phyloP scores from a whole-genome alignment of 2,113 vertebrate genomes.

The Solea solea region DNA sequence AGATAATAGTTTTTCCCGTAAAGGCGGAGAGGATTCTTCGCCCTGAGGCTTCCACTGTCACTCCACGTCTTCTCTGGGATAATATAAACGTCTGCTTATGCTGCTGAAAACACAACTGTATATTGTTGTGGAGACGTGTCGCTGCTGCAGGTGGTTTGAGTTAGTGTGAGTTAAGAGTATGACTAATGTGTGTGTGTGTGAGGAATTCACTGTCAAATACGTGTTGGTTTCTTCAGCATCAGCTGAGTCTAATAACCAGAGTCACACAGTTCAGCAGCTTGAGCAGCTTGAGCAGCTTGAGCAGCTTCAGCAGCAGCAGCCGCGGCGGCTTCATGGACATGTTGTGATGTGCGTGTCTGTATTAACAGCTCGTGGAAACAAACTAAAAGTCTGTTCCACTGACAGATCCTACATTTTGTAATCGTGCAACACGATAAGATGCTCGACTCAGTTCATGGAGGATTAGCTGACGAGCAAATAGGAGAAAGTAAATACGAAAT shows the following conservation, averaged over 20 bases:
- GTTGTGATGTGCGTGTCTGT: not conserved
- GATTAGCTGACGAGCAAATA: conserved; percentile 7
- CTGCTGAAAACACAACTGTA: conserved; percentile 27
- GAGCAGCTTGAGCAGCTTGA: too few species aligned
- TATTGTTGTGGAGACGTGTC: conserved; percentile 22
- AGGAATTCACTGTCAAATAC: conserved; percentile 21
- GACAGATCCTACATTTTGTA: conserved; percentile 15
- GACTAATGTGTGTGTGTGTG: conserved; percentile 29
- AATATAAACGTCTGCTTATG: not conserved
- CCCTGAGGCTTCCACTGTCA: conserved; percentile 9
- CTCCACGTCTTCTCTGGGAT: conserved; percentile 11
- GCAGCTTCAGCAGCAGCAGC: not conserved
- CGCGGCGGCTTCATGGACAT: not conserved
- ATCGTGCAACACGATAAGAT: conserved; percentile 4
- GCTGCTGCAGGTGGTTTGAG: conserved; percentile 39
- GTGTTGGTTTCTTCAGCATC: conserved; percentile 31
- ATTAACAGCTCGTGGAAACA: conserved; percentile 8
- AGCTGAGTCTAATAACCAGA: conserved; percentile 34
- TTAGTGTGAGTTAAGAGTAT: conserved; percentile 38
- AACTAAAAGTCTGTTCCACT: conserved; percentile 11
- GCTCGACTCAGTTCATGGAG: not conserved
- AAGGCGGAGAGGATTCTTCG: conserved; percentile 19
- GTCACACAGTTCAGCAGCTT: not conserved
- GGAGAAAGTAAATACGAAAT: not conserved
- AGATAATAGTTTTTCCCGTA: conserved; percentile 61